Conservation (phyloP, 2,113 vertebrate species). For the Heterotis niloticus region DNA sequence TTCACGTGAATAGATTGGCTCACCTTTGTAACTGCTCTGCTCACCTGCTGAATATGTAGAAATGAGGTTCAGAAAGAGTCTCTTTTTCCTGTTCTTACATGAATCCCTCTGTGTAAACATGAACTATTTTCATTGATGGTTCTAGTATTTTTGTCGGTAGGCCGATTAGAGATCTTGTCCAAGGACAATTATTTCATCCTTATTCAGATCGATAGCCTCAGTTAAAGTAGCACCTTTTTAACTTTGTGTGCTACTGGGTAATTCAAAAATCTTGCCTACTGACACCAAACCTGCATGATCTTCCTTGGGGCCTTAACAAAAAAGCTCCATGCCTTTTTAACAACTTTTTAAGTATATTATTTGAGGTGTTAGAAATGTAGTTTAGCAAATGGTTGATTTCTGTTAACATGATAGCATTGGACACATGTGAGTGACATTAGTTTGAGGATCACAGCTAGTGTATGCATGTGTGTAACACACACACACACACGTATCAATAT, state of each 20-base stretch:
- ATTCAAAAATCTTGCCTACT: slow-evolving; percentile 43
- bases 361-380: slow-evolving; percentile 32
- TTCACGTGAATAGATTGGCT: neutral
- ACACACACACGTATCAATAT: neutral
- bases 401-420: slow-evolving; percentile 33
- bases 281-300: slow-evolving; percentile 53
- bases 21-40: slow-evolving; percentile 8
- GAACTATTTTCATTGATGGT: neutral
- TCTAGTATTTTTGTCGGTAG: slow-evolving; percentile 23
- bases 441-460: slow-evolving; percentile 24
- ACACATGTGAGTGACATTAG: slow-evolving; percentile 40
- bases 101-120: slow-evolving; percentile 26
- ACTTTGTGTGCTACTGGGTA: slow-evolving; percentile 33
- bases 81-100: neutral
- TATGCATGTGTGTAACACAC: slow-evolving; percentile 13
- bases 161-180: slow-evolving; percentile 36
- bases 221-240: slow-evolving; percentile 17
- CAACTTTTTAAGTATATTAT: slow-evolving; percentile 28
- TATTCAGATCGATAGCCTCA: slow-evolving; percentile 34
- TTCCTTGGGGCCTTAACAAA: slow-evolving; percentile 44
- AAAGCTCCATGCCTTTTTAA: slow-evolving; percentile 4
- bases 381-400: slow-evolving; percentile 33
- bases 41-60: slow-evolving; percentile 13
- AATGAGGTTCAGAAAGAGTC: neutral
- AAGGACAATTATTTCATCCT: slow-evolving; percentile 38